These are phyloP conservation scores for Halictus quadricinctus DNA, from an alignment of 2,888 invertebrate species.

Conservation along the genomic window DNA sequence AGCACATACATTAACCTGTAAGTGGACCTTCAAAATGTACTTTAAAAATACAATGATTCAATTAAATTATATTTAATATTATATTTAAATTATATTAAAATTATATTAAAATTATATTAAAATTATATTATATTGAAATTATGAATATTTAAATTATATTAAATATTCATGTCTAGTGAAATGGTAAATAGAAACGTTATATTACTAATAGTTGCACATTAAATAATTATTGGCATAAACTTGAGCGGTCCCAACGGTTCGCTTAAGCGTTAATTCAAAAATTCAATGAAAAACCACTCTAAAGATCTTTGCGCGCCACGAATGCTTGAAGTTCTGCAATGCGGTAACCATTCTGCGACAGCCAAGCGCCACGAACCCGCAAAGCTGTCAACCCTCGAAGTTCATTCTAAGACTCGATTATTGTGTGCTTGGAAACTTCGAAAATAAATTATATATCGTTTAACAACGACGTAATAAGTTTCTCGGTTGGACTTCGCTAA, in stretches of 20 bases:
- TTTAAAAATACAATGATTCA: too few relatives aligned
- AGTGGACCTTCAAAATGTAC: too few relatives aligned
- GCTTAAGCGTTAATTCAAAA: not conserved
- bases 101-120: too few relatives aligned
- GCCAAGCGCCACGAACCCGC: not conserved
- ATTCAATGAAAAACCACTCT: not conserved
- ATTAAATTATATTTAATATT: too few relatives aligned
- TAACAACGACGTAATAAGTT: not conserved
- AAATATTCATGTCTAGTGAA: too few relatives aligned
- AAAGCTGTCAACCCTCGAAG: not conserved
- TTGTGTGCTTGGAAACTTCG: constrained; percentile 11
- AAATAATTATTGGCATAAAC: not conserved
- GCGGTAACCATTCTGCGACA: not conserved
- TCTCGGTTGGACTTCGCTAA: not conserved
- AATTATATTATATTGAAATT: too few relatives aligned
- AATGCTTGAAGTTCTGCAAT: not conserved
- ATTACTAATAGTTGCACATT: not conserved
- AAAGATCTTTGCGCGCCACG: not conserved
- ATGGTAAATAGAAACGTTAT: not conserved
- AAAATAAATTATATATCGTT: not conserved
- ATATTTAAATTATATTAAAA: too few relatives aligned
- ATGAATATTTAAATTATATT: too few relatives aligned
- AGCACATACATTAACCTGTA: too few relatives aligned
- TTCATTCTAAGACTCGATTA: constrained; percentile 13
- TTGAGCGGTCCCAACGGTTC: too few relatives aligned